A percentile compares a stretch with the other conserved stretches of the same genome.
These are phyloP conservation scores for Eueremaeus valkanovi DNA, from an alignment of 2,888 invertebrate species.

Conservation along the genomic window DNA sequence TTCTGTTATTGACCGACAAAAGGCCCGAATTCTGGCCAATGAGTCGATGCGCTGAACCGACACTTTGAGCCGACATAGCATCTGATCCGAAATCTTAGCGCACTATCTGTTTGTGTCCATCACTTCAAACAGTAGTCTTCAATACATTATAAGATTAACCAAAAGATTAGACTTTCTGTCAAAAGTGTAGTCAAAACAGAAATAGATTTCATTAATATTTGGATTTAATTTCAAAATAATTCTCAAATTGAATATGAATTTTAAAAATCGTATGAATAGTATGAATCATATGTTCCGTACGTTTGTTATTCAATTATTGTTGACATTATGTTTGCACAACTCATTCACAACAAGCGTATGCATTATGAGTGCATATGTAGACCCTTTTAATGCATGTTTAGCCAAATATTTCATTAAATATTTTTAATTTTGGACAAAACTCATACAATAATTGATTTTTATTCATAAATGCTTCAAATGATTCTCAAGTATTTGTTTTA, in stretches of 20 bases:
- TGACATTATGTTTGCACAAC: not conserved
- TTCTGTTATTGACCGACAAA: not conserved
- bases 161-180: not conserved
- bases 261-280: not conserved
- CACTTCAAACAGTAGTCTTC: not conserved
- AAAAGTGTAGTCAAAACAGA: not conserved
- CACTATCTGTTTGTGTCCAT: not conserved
- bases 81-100: no score
- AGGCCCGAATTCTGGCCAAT: not conserved
- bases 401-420: no score
- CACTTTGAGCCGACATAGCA: slow-evolving; percentile 13
- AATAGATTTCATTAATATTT: not conserved
- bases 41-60: slow-evolving; percentile 17
- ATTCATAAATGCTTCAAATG: no score
- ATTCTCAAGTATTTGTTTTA: no score
- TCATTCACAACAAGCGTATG: no score
- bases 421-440: no score
- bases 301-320: not conserved
- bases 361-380: no score
- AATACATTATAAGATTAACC: not conserved
- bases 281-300: slow-evolving; percentile 13
- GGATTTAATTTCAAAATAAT: no score
- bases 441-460: no score
- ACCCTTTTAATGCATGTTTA: no score
- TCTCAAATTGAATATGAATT: not conserved